Base-by-base conservation (phyloP, 2,113 vertebrate species). In the Colaptes auratus region DNA sequence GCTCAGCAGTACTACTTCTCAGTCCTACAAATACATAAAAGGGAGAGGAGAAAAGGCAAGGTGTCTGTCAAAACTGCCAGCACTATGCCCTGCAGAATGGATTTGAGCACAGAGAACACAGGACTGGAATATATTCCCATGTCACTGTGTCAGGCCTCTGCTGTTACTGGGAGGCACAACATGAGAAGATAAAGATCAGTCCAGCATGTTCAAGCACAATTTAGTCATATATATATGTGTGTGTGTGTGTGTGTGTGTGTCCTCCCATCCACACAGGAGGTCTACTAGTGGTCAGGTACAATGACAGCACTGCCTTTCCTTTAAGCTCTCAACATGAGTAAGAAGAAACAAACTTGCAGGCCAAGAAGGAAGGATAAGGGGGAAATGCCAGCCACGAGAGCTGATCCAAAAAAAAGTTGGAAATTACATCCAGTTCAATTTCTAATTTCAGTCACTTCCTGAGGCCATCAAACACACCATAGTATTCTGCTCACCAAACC, bases 381-480 rank as follows among this genome's bases (percentile, higher is more conserved):
- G 63, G 48, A 80, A 92, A 94, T 33, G 60, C 52, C 79, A 94
- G 55, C 30, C 75, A 42, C 7, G 31, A 67, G 33, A 67, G 23
- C 1, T 8, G 1, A 46, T 10, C 61, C 31, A 60, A 60, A 36
- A 35, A 39, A 70, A 33, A 20, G 18, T 0, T 82, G 64, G 81
- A 85, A 82, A 84, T 48, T 11, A 7, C 9, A 72, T 60, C 53
- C 81, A 93, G 46, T 28, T 88, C 52, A 8, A 3, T n/a, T 91
- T 93, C 81, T 91, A 77, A 95, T 77, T 91, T 93, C 87, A 95
- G 89, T 27, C 69, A 67, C 61, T 81, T 95, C 92, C 80, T 53
- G 85, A 88, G 65, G 65, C 88, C 50, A 77, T 28, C 28, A 59
- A 89, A 60, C 65, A 88, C 48, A 81, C 91, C 42, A 39, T 52